phyloP scores from a whole-genome alignment of 2,797 vertebrate species.

The Sebastes iracundus region DNA sequence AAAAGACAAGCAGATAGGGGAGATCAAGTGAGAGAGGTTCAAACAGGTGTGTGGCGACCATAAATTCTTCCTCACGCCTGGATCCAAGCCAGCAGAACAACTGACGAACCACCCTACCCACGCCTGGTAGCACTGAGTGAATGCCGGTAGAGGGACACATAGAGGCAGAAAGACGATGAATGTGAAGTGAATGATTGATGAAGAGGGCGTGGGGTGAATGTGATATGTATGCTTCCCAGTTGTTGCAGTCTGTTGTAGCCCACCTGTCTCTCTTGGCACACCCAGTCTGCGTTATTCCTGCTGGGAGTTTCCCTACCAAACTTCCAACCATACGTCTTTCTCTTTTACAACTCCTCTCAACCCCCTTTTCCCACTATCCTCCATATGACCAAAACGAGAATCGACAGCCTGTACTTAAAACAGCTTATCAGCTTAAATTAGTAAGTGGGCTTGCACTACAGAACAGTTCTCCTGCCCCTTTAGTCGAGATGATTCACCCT shows the following conservation, averaged over 20 bases:
- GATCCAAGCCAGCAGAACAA: constrained; percentile 35
- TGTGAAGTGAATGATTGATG: constrained; percentile 30
- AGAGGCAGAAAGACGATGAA: neutral
- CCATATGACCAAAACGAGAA: neutral
- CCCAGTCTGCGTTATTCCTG: neutral
- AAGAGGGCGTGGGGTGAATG: constrained; percentile 30
- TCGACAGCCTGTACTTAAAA: neutral
- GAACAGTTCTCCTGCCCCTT: neutral
- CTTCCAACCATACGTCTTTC: neutral
- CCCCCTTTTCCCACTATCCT: neutral
- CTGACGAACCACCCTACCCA: constrained; percentile 10
- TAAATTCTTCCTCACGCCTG: constrained; percentile 27
- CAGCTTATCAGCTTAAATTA: constrained; percentile 8
- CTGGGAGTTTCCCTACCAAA: neutral
- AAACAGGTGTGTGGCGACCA: constrained; percentile 37
- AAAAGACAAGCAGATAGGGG: neutral
- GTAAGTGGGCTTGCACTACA: neutral
- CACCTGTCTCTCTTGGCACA: constrained; percentile 55
- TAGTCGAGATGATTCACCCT: neutral
- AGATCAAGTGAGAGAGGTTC: neutral
- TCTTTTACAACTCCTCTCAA: neutral
- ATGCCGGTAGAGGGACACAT: neutral
- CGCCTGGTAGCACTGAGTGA: neutral
- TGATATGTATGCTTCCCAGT: constrained; percentile 50
- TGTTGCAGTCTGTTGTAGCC: constrained; percentile 34